Evolutionary conservation across 2,113 vertebrate genomes (phyloP).

Genomic region (Dromas ardeola): DNA sequence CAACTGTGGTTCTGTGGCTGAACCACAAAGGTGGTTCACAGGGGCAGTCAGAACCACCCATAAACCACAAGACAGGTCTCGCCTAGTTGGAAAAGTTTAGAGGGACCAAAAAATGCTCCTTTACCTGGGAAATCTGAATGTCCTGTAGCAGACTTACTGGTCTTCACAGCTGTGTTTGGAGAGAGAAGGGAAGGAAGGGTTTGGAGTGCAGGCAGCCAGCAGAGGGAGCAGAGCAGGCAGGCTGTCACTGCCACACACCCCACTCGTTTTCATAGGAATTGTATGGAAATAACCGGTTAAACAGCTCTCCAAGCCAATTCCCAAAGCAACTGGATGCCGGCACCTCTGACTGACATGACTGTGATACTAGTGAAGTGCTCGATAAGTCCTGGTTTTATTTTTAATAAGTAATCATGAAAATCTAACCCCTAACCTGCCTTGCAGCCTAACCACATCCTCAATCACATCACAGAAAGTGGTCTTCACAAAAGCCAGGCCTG

Average conservation of each 20-base stretch:
- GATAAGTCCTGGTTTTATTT: background rate
- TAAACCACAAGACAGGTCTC: background rate
- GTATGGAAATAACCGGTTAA: background rate
- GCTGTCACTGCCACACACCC: background rate
- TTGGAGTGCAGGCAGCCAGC: background rate
- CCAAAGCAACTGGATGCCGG: background rate
- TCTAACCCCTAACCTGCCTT: background rate
- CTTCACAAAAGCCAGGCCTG: background rate
- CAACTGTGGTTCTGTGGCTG: background rate
- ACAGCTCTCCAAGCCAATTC: background rate
- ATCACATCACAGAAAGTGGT: background rate
- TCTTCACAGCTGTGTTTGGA: conserved; percentile 85
- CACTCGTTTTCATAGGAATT: background rate
- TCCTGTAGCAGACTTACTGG: conserved; percentile 84
- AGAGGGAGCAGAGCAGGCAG: conserved; percentile 12
- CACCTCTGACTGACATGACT: background rate
- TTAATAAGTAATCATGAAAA: background rate
- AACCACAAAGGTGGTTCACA: background rate
- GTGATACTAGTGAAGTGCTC: background rate
- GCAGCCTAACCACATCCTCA: background rate
- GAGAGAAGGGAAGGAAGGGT: conserved; percentile 3
- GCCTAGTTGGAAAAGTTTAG: background rate
- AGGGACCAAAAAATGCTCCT: background rate
- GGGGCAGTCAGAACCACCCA: background rate
- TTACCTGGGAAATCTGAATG: conserved; percentile 91